phyloP scores from a whole-genome alignment of 2,888 invertebrate species.

The Athalia rosae region DNA sequence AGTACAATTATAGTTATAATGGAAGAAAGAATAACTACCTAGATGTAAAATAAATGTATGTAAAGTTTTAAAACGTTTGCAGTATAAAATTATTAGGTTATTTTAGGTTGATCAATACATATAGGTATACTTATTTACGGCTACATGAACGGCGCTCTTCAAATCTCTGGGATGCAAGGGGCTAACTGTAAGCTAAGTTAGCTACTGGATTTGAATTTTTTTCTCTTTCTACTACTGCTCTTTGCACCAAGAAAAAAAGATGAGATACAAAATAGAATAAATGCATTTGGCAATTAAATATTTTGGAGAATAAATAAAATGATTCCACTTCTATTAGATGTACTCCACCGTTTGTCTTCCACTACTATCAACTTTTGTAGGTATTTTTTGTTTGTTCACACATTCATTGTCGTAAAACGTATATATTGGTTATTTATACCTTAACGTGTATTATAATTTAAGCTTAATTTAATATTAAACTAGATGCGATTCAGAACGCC shows the following conservation, averaged over 20 bases:
- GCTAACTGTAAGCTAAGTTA: too few relatives aligned
- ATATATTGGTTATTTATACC: neutral
- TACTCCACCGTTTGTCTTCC: neutral
- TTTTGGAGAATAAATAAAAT: conserved; percentile 29
- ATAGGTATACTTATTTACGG: neutral
- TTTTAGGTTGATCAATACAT: neutral
- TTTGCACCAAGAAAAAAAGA: too few relatives aligned
- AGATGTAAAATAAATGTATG: neutral
- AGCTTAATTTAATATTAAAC: conserved; percentile 10
- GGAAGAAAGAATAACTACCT: too few relatives aligned
- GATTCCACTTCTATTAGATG: conserved; percentile 2
- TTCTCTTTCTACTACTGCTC: too few relatives aligned
- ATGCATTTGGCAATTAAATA: conserved; percentile 27
- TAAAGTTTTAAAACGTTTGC: neutral
- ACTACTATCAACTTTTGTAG: neutral
- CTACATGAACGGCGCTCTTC: neutral
- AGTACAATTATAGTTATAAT: too few relatives aligned
- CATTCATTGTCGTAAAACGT: conserved; percentile 13
- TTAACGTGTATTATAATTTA: neutral
- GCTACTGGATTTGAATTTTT: too few relatives aligned
- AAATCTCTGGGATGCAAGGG: neutral
- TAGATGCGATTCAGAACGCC: conserved; percentile 24
- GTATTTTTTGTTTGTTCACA: conserved; percentile 21
- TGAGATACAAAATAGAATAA: neutral
- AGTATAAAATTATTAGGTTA: neutral